Conservation (phyloP, 2,888 invertebrate genomes). For the Apodemia hepburni region DNA sequence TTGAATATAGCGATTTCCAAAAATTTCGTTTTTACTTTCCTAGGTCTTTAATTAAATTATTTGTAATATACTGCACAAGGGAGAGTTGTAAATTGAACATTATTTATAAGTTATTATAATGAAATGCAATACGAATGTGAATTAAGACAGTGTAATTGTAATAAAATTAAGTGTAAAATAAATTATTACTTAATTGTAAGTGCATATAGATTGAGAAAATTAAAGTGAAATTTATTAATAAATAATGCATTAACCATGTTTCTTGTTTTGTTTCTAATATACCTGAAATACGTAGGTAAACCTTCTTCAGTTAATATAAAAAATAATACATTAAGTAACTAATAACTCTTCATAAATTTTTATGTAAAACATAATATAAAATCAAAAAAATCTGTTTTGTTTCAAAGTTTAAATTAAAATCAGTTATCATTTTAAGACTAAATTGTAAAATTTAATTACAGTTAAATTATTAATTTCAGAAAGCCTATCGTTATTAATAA, state of each 20-base stretch:
- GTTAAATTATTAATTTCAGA: too few relatives aligned
- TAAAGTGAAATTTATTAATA: slow-evolving; percentile 78
- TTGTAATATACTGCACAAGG: slow-evolving; percentile 45
- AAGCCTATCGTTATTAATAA: too few relatives aligned
- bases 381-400: too few relatives aligned
- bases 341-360: too few relatives aligned
- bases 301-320: too few relatives aligned
- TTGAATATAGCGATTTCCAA: slow-evolving; percentile 23
- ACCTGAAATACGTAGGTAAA: background rate
- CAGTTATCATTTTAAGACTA: too few relatives aligned
- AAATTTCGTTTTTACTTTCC: slow-evolving; percentile 23
- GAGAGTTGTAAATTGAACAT: slow-evolving; percentile 37
- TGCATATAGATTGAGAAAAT: slow-evolving; percentile 73
- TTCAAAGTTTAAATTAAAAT: too few relatives aligned
- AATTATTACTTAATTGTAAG: slow-evolving; percentile 73
- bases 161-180: slow-evolving; percentile 70
- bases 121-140: slow-evolving; percentile 69
- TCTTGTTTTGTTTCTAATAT: background rate
- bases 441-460: too few relatives aligned
- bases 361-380: too few relatives aligned
- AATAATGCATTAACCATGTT: slow-evolving; percentile 73
- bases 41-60: slow-evolving; percentile 21
- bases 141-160: slow-evolving; percentile 61
- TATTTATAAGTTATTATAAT: slow-evolving; percentile 54
- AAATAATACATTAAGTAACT: too few relatives aligned